These are phyloP conservation scores for Neodon shergylaensis DNA, from an alignment of 2,113 vertebrate genomes.

Conservation along the genomic window DNA sequence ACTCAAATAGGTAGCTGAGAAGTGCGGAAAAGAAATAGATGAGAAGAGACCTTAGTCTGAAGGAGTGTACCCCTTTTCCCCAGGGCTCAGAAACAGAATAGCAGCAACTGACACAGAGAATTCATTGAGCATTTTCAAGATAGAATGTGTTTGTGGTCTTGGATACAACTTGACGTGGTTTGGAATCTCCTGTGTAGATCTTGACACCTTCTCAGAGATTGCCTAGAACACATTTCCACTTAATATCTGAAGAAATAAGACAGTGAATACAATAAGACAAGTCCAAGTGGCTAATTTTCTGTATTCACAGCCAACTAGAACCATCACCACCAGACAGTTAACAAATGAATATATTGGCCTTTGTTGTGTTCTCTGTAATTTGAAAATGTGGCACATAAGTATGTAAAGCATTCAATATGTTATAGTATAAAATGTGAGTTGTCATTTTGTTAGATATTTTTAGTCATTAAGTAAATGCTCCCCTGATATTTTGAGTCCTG, in stretches of 20 bases:
- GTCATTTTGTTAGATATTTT: neutral
- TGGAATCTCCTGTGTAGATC: neutral
- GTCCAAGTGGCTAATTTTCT: neutral
- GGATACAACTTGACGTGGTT: neutral
- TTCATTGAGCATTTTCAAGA: neutral
- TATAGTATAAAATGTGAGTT: neutral
- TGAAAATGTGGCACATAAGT: neutral
- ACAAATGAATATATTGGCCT: too few relatives aligned
- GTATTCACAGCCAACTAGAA: neutral
- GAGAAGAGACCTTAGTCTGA: neutral
- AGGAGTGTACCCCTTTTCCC: too few relatives aligned
- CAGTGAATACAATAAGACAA: too few relatives aligned
- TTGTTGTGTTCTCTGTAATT: neutral
- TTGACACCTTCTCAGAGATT: neutral
- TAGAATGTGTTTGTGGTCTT: neutral
- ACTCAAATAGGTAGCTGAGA: neutral
- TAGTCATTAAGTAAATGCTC: neutral
- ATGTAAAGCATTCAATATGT: neutral
- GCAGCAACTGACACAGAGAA: neutral
- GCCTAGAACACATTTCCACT: neutral
- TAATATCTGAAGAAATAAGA: neutral
- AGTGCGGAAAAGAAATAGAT: neutral
- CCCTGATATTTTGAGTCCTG: neutral
- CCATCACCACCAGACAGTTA: neutral
- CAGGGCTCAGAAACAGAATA: neutral